Percentiles rank a stretch among this genome's conserved stretches.
Evolutionary conservation across 2,888 invertebrate species (phyloP).

Genomic region (Acheta domesticus): DNA sequence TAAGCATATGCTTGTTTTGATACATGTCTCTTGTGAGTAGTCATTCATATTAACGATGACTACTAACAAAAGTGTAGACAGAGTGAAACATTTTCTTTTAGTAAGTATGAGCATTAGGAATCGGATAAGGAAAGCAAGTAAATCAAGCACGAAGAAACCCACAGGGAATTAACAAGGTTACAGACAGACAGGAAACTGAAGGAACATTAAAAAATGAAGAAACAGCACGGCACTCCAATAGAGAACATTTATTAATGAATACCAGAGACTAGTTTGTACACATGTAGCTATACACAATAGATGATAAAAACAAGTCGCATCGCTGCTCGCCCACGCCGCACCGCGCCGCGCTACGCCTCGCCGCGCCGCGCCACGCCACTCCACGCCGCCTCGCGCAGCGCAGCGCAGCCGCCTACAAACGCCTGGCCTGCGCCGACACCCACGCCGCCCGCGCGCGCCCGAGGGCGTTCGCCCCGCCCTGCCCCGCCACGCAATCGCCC

Average conservation of each 20-base stretch:
- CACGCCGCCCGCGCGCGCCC: neutral
- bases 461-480: neutral
- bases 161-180: no score
- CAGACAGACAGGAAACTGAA: no score
- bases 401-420: neutral
- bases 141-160: no score
- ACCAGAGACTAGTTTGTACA: constrained; percentile 27
- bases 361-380: neutral
- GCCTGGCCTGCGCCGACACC: neutral
- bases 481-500: neutral
- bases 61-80: no score
- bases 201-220: neutral
- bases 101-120: no score
- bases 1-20: no score
- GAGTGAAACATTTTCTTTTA: no score
- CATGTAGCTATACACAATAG: constrained; percentile 28
- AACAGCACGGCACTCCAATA: neutral
- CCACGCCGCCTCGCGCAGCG: neutral
- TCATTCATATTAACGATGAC: no score
- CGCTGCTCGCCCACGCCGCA: neutral
- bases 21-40: no score
- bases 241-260: constrained; percentile 29
- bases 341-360: neutral
- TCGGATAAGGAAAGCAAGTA: no score
- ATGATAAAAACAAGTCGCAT: constrained; percentile 21